phyloP scores from a whole-genome alignment of 2,888 invertebrate genomes.

The Pterostichus madidus region DNA sequence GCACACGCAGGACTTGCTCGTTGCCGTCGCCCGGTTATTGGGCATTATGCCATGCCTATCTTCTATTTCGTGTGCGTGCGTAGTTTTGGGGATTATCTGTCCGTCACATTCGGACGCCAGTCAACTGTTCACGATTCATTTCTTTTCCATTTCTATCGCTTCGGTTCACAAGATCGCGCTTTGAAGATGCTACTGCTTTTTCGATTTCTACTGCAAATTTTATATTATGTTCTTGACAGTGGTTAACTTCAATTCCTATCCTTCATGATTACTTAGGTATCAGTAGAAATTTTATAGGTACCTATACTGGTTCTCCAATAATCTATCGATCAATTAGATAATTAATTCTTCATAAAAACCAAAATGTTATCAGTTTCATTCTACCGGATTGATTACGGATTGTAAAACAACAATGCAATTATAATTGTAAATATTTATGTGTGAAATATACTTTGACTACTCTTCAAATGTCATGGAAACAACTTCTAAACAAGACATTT shows the following conservation, averaged over 20 bases:
- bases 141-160: slow-evolving; percentile 26
- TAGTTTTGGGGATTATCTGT: slow-evolving; percentile 59
- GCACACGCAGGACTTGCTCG: slow-evolving; percentile 28
- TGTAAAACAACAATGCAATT: too few species aligned
- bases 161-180: slow-evolving; percentile 19
- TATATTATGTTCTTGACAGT: background rate
- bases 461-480: too few species aligned
- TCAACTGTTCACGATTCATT: slow-evolving; percentile 53
- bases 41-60: slow-evolving; percentile 60
- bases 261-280: too few species aligned
- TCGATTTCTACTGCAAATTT: slow-evolving; percentile 2
- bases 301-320: too few species aligned
- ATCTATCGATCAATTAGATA: too few species aligned
- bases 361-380: too few species aligned
- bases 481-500: too few species aligned
- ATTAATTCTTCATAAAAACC: too few species aligned
- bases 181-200: background rate
- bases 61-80: slow-evolving; percentile 55
- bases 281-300: too few species aligned
- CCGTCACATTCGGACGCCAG: slow-evolving; percentile 54
- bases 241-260: background rate
- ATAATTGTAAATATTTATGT: too few species aligned
- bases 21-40: slow-evolving; percentile 57
- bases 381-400: too few species aligned
- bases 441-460: too few species aligned